Evolutionary conservation across 2,797 vertebrate species (phyloP).

Genomic region (Hozukius guyotensis): DNA sequence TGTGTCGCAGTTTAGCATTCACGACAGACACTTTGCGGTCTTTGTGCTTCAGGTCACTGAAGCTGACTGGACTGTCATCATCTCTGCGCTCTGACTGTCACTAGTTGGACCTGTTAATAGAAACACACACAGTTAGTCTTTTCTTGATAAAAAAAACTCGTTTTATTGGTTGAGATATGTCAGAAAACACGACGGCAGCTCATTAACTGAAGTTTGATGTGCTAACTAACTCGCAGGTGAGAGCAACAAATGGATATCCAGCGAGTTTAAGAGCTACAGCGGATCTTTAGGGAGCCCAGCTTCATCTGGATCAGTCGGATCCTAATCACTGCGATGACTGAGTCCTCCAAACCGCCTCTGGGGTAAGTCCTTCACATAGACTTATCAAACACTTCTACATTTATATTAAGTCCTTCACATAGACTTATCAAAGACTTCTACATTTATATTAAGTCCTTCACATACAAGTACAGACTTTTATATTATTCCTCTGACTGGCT

Average conservation of each 20-base stretch:
- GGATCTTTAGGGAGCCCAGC: slow-evolving; percentile 24
- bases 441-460: no score
- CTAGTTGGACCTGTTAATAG: slow-evolving; percentile 34
- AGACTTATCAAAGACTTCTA: fast-evolving
- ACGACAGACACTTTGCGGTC: not conserved
- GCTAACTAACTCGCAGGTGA: slow-evolving; percentile 47
- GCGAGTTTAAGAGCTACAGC: slow-evolving; percentile 35
- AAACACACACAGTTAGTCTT: not conserved
- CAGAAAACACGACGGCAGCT: not conserved
- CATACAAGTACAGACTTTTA: no score
- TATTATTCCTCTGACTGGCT: not conserved
- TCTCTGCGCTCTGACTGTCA: slow-evolving; percentile 41
- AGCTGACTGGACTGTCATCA: slow-evolving; percentile 40
- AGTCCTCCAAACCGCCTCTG: slow-evolving; percentile 71
- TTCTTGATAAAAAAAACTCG: not conserved
- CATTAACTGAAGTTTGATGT: not conserved
- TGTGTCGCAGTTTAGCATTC: not conserved
- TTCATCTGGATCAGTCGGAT: slow-evolving; percentile 17
- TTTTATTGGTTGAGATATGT: not conserved
- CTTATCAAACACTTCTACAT: no score
- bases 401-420: slow-evolving; percentile 44
- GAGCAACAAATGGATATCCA: slow-evolving; percentile 30
- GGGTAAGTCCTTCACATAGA: slow-evolving; percentile 64
- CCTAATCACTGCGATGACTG: slow-evolving; percentile 60
- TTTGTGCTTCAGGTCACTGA: slow-evolving; percentile 17